These are phyloP conservation scores for Drosophila persimilis DNA, from an alignment of 1,140 invertebrate genomes.

Conservation along the genomic window DNA sequence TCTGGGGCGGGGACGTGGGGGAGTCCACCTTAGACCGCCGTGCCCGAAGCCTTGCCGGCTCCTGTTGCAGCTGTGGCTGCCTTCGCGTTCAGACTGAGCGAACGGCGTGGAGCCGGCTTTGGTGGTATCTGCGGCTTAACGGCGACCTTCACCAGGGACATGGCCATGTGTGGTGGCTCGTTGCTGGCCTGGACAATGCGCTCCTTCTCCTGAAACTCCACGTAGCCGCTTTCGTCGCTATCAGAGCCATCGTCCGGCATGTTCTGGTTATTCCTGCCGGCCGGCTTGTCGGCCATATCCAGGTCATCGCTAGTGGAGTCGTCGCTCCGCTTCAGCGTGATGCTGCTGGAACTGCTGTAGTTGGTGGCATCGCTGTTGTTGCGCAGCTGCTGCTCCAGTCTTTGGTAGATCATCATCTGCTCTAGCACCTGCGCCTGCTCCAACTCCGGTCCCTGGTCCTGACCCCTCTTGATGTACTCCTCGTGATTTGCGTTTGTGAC, in stretches of 20 bases:
- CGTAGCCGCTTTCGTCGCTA: conserved; percentile 85
- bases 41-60: conserved; percentile 31
- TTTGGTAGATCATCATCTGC: conserved; percentile 80
- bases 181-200: conserved; percentile 11
- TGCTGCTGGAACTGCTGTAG: conserved; percentile 79
- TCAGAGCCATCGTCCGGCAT: conserved; percentile 70
- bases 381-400: conserved; percentile 75
- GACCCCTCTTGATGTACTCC: conserved; percentile 40
- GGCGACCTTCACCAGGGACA: conserved; percentile 20
- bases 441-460: conserved; percentile 34
- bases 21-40: conserved; percentile 18
- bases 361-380: conserved; percentile 71
- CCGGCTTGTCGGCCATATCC: conserved; percentile 33
- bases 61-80: conserved; percentile 3
- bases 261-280: conserved; percentile 9
- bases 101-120: conserved; percentile 72
- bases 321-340: conserved; percentile 70
- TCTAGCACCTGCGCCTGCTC: conserved; percentile 70
- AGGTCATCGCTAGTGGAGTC: conserved; percentile 41
- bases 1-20: conserved; percentile 11
- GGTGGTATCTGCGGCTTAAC: conserved; percentile 70
- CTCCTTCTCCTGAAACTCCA: conserved; percentile 83
- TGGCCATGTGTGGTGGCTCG: conserved; percentile 14
- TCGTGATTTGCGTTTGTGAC: conserved; percentile 82
- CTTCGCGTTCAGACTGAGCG: conserved; percentile 37